Conservation (phyloP, 2,797 vertebrate species). For the Malacoraja senta region DNA sequence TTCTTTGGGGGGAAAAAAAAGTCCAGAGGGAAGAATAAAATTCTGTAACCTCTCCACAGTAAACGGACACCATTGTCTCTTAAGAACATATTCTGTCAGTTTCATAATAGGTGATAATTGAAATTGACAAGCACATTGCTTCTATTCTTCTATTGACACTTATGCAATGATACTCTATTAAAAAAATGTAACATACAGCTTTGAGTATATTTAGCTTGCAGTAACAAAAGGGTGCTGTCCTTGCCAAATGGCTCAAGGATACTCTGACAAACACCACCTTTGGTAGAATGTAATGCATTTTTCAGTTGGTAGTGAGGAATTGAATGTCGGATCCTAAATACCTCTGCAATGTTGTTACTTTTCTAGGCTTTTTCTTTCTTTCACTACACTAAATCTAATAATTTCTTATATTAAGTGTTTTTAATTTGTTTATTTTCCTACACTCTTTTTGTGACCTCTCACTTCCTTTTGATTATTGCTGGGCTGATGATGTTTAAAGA, state of each 20-base stretch:
- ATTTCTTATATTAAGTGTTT: neutral
- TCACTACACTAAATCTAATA: neutral
- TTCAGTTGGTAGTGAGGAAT: neutral
- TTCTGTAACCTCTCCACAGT: too few relatives aligned
- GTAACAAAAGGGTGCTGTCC: neutral
- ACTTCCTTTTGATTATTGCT: neutral
- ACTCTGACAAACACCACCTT: neutral
- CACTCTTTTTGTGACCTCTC: neutral
- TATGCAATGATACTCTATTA: too few relatives aligned
- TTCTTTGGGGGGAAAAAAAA: too few relatives aligned
- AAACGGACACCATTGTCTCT: too few relatives aligned
- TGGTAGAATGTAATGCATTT: neutral
- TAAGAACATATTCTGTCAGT: too few relatives aligned
- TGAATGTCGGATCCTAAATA: neutral
- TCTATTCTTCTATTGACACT: too few relatives aligned
- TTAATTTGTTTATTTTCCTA: neutral
- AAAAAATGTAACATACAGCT: too few relatives aligned
- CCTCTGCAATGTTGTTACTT: neutral
- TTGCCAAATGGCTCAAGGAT: neutral
- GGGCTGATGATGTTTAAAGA: neutral
- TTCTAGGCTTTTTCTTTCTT: neutral
- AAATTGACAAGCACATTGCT: too few relatives aligned
- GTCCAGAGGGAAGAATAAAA: too few relatives aligned
- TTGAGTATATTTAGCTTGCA: too few relatives aligned
- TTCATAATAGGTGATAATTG: too few relatives aligned